phyloP scores from a whole-genome alignment of 1,140 invertebrate genomes.

The Atta colombica region DNA sequence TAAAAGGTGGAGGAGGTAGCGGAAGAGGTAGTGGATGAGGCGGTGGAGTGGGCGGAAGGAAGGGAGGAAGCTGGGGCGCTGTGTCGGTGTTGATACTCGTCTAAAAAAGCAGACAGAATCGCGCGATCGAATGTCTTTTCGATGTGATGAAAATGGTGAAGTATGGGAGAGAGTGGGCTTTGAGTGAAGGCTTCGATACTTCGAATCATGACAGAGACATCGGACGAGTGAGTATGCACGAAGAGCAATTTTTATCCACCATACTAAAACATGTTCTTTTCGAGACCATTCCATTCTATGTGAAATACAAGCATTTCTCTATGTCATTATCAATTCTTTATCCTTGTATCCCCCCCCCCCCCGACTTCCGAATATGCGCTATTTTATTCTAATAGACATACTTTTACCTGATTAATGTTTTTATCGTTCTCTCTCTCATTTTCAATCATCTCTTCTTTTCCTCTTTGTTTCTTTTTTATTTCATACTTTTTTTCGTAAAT shows the following conservation, averaged over 20 bases:
- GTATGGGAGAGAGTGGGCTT: constrained; percentile 84
- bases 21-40: neutral
- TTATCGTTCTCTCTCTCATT: neutral
- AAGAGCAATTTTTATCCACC: neutral
- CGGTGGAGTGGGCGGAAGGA: neutral
- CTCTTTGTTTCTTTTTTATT: neutral
- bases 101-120: constrained; percentile 74
- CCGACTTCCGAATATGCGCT: neutral
- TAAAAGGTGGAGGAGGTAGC: constrained; percentile 3
- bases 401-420: neutral
- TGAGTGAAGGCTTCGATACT: constrained; percentile 84
- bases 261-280: neutral
- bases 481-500: neutral
- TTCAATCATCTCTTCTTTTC: neutral
- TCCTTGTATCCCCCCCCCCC: too few species aligned
- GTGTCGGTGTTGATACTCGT: constrained; percentile 69
- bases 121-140: constrained; percentile 84
- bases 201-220: constrained; percentile 87
- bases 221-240: constrained; percentile 86
- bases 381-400: neutral
- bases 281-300: constrained; percentile 29
- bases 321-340: neutral
- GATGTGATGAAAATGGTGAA: constrained; percentile 86
- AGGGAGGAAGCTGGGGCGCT: constrained; percentile 69
- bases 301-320: neutral